Conservation (phyloP, 2,113 vertebrate genomes). For the Benthochromis sp. region DNA sequence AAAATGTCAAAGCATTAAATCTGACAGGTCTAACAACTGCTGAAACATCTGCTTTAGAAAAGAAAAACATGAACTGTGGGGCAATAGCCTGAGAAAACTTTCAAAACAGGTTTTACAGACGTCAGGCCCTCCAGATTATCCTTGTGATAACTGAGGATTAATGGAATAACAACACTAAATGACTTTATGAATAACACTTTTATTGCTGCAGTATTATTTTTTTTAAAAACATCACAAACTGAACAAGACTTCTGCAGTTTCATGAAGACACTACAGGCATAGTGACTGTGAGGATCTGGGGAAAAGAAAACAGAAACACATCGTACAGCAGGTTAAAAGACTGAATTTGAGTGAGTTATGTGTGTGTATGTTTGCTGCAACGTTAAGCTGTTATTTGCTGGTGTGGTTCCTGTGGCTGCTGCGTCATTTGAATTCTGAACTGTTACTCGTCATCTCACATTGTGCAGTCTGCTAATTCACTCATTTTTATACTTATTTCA, state of each 20-base stretch:
- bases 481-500: background rate
- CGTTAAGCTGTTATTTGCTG: fast-evolving
- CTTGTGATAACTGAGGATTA: background rate
- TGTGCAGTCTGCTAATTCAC: background rate
- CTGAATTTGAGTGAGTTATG: background rate
- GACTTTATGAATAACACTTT: background rate
- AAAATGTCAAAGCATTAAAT: background rate
- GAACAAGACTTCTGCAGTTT: background rate
- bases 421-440: background rate
- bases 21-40: background rate
- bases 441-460: background rate
- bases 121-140: background rate
- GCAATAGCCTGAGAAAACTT: background rate
- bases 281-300: constrained; percentile 67
- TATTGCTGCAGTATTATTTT: constrained; percentile 1
- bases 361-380: background rate
- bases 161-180: background rate
- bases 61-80: background rate
- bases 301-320: background rate
- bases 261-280: constrained; percentile 60
- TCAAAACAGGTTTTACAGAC: background rate
- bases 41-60: background rate
- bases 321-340: background rate
- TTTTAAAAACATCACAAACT: background rate
- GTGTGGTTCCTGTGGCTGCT: background rate